Evolutionary conservation across 2,797 vertebrate species (phyloP).

Genomic region (Anabacerthia variegaticeps): DNA sequence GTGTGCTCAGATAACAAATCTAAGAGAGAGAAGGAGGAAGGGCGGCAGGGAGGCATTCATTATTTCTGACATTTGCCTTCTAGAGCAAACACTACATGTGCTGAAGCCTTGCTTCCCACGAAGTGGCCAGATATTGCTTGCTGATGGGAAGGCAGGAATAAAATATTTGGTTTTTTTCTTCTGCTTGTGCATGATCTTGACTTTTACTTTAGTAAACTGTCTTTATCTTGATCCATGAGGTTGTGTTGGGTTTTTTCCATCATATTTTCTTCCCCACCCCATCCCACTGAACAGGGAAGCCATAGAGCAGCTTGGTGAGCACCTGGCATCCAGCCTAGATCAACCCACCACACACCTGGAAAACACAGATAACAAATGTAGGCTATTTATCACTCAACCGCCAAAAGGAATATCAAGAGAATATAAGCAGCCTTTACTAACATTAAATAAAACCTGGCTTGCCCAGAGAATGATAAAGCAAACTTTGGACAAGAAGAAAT

Average conservation of each 20-base stretch:
- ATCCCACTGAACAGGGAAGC: neutral
- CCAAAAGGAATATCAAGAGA: neutral
- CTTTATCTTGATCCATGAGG: neutral
- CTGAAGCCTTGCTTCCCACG: neutral
- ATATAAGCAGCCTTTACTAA: neutral
- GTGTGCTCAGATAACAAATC: neutral
- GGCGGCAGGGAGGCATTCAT: neutral
- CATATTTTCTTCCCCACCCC: neutral
- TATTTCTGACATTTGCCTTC: neutral
- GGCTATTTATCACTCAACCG: accelerated
- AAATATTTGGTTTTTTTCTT: neutral
- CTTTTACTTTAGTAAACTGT: neutral
- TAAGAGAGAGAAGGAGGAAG: neutral
- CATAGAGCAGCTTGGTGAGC: neutral
- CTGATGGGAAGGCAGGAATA: neutral
- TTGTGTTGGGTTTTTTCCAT: neutral
- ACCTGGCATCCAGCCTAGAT: neutral
- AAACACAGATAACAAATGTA: neutral
- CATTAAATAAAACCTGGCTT: neutral
- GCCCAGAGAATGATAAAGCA: neutral
- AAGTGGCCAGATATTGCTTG: neutral
- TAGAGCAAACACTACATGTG: accelerated
- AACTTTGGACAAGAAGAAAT: neutral
- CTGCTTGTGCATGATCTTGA: neutral
- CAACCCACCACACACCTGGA: neutral